Conservation (phyloP, 1,140 invertebrate species). For the Holotrichia oblita region DNA sequence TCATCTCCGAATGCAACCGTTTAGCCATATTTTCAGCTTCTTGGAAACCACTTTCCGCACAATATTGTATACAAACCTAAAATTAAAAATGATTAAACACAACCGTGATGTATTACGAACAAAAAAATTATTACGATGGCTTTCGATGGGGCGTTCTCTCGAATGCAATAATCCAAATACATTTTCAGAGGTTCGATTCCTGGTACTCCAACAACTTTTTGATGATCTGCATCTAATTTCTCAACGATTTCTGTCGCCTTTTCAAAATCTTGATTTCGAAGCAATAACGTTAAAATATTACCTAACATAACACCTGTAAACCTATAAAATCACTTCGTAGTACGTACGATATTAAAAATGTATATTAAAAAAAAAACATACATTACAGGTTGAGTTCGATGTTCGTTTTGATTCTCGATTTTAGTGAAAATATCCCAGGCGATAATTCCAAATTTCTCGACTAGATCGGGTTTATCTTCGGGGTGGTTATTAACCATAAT, state of each 20-base stretch:
- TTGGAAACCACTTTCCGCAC: conserved; percentile 64
- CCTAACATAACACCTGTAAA: conserved; percentile 69
- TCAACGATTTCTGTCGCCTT: conserved; percentile 63
- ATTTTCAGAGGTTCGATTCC: conserved; percentile 60
- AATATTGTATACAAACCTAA: conserved; percentile 65
- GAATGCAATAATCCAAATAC: conserved; percentile 64
- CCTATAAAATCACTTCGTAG: conserved; percentile 50
- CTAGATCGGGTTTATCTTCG: conserved; percentile 55
- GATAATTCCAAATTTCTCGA: conserved; percentile 63
- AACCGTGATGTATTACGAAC: neutral
- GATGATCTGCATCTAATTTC: conserved; percentile 64
- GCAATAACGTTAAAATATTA: conserved; percentile 64
- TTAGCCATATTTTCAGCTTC: conserved; percentile 61
- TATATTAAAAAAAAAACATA: neutral
- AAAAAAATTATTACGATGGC: conserved; percentile 60
- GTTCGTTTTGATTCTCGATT: conserved; percentile 52
- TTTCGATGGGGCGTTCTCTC: conserved; percentile 62
- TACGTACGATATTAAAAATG: conserved; percentile 39
- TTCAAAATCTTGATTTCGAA: conserved; percentile 63
- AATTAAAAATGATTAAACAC: conserved; percentile 48
- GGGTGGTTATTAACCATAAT: conserved; percentile 69
- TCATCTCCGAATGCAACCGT: conserved; percentile 60
- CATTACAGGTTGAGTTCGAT: conserved; percentile 54
- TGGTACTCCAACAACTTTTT: conserved; percentile 66
- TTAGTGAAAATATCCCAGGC: conserved; percentile 63